Evolutionary conservation across 2,888 invertebrate species (phyloP).

Genomic region (Polyommatus icarus): DNA sequence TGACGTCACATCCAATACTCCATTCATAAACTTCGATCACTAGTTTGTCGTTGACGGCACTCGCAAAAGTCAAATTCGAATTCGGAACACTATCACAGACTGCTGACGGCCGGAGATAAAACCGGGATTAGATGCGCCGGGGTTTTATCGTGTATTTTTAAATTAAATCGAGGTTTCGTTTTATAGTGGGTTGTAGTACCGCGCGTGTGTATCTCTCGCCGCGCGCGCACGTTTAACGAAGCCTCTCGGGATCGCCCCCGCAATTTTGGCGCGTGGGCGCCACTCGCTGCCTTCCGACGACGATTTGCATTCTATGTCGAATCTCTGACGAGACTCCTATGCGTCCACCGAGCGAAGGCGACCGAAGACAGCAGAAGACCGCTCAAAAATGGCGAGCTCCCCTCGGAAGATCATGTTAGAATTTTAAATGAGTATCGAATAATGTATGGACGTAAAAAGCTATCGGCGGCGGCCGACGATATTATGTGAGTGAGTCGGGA

Average conservation of each 20-base stretch:
- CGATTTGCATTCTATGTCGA: conserved; percentile 76
- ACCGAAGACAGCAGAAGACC: conserved; percentile 71
- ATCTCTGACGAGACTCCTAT: conserved; percentile 54
- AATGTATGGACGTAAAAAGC: conserved; percentile 80
- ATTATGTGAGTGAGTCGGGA: conserved; percentile 78
- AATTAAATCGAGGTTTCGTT: conserved; percentile 44
- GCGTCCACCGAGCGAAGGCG: conserved; percentile 48
- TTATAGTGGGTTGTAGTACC: conserved; percentile 49
- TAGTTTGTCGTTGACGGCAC: conserved; percentile 47
- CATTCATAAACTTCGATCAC: conserved; percentile 71
- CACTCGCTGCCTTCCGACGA: conserved; percentile 62
- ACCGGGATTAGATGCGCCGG: background rate
- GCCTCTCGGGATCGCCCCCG: conserved; percentile 72
- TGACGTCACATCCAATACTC: conserved; percentile 76
- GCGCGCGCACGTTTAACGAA: conserved; percentile 75
- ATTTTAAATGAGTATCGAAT: conserved; percentile 81
- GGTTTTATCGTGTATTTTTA: background rate
- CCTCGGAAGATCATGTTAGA: conserved; percentile 78
- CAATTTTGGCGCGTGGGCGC: conserved; percentile 74
- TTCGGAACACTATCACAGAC: conserved; percentile 43
- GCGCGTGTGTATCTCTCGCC: conserved; percentile 67
- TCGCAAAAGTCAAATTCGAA: conserved; percentile 36
- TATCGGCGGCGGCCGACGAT: conserved; percentile 77
- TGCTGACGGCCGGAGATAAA: conserved; percentile 22
- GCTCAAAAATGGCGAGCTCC: conserved; percentile 75